Conservation (phyloP, 2,888 invertebrate species). For the Chrysopilus asiliformis region DNA sequence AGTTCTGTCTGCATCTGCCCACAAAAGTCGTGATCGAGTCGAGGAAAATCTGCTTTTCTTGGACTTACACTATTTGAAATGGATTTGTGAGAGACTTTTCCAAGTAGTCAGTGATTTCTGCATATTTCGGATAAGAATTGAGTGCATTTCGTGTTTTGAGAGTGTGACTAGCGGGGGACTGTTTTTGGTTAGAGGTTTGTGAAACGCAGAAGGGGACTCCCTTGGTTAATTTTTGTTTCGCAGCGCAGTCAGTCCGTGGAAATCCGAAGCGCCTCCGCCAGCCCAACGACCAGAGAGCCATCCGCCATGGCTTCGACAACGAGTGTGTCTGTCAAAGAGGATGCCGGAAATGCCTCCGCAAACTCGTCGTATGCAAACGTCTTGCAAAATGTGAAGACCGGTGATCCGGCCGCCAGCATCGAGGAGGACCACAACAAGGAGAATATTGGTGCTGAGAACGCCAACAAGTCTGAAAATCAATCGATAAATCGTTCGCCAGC, state of each 20-base stretch:
- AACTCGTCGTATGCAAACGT: constrained; percentile 59
- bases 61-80: no score
- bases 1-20: no score
- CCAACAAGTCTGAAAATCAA: background rate
- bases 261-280: background rate
- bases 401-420: constrained; percentile 3
- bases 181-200: no score
- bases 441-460: constrained; percentile 32
- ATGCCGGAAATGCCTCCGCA: constrained; percentile 19
- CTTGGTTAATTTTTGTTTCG: background rate
- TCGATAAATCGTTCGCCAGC: constrained; percentile 1
- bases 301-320: constrained; percentile 17
- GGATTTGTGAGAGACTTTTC: no score
- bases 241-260: background rate
- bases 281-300: no score
- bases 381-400: constrained; percentile 46
- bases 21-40: no score
- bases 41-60: no score
- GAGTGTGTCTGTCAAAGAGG: constrained; percentile 12
- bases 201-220: constrained; percentile 1
- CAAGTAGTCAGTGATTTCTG: no score
- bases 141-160: no score
- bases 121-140: no score
- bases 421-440: constrained; percentile 38
- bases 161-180: no score